phyloP scores from a whole-genome alignment of 2,888 invertebrate genomes.

The Drosophila suboccidentalis region DNA sequence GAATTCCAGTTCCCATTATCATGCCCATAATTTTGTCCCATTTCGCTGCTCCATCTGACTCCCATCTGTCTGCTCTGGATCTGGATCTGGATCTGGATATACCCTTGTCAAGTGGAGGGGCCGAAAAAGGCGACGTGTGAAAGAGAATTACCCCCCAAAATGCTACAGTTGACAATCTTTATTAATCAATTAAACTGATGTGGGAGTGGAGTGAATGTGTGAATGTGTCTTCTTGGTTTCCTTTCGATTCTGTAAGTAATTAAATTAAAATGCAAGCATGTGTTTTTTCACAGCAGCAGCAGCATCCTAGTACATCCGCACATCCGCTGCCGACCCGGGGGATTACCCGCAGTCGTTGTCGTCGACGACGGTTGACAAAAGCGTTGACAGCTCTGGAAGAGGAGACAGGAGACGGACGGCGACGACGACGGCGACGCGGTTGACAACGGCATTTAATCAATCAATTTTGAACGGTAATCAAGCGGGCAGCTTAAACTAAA shows the following conservation, averaged over 20 bases:
- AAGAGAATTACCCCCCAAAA: slow-evolving; percentile 46
- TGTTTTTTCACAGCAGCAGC: slow-evolving; percentile 58
- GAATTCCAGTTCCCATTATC: slow-evolving; percentile 38
- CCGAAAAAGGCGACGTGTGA: slow-evolving; percentile 59
- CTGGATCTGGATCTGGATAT: not conserved
- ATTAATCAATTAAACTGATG: slow-evolving; percentile 75
- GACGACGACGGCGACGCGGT: slow-evolving; percentile 30
- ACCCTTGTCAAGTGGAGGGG: slow-evolving; percentile 65
- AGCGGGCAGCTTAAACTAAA: slow-evolving; percentile 77
- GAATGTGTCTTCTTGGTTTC: slow-evolving; percentile 32
- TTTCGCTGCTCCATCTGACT: slow-evolving; percentile 59
- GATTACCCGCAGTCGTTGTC: slow-evolving; percentile 60
- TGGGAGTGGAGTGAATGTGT: slow-evolving; percentile 53
- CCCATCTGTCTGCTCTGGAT: slow-evolving; percentile 52
- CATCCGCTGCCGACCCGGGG: slow-evolving; percentile 47
- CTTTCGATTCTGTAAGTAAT: slow-evolving; percentile 75
- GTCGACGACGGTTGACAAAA: slow-evolving; percentile 69
- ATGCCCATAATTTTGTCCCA: slow-evolving; percentile 48
- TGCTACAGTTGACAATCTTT: slow-evolving; percentile 71
- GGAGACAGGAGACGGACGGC: slow-evolving; percentile 8
- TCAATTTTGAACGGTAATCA: slow-evolving; percentile 82
- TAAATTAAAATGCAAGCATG: slow-evolving; percentile 82
- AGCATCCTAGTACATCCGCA: slow-evolving; percentile 45
- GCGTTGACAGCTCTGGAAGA: slow-evolving; percentile 66
- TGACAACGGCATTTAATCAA: slow-evolving; percentile 80